phyloP scores from a whole-genome alignment of 2,797 vertebrate species.

The Alectoris magna region DNA sequence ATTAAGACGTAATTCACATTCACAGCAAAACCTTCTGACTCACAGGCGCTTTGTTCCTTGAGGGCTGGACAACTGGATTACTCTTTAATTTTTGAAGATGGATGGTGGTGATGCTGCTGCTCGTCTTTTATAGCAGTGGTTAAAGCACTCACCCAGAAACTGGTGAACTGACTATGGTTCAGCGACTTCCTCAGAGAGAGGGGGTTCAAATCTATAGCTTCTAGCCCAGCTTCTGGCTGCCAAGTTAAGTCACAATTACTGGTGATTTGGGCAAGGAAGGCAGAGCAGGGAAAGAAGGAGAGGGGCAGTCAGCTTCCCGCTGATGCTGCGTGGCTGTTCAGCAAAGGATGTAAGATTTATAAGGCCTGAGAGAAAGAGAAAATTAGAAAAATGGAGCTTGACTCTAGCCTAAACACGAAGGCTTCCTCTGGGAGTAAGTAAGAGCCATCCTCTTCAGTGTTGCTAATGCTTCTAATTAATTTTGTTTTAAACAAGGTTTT shows the following conservation, averaged over 20 bases:
- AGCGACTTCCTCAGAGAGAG: neutral
- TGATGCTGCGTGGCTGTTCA: slow-evolving; percentile 31
- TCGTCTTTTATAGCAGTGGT: slow-evolving; percentile 63
- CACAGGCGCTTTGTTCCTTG: neutral
- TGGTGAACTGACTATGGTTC: slow-evolving; percentile 55
- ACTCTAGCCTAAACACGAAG: neutral
- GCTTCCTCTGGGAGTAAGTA: neutral
- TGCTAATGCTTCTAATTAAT: slow-evolving; percentile 20
- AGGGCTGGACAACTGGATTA: slow-evolving; percentile 52
- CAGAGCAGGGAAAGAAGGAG: neutral
- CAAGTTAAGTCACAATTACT: slow-evolving; percentile 21
- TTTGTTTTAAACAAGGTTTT: slow-evolving; percentile 23
- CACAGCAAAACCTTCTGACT: slow-evolving; percentile 28
- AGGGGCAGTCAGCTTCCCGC: neutral
- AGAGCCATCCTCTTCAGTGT: neutral
- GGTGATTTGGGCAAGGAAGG: neutral
- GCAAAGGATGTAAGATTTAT: slow-evolving; percentile 34
- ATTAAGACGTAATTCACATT: slow-evolving; percentile 14
- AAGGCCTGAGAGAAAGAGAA: slow-evolving; percentile 8
- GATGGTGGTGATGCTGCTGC: slow-evolving; percentile 49
- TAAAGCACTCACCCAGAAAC: slow-evolving; percentile 68
- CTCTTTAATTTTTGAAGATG: slow-evolving; percentile 68
- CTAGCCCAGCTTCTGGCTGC: slow-evolving; percentile 10
- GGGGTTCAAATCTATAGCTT: slow-evolving; percentile 46
- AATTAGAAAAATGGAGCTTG: neutral